These are phyloP conservation scores for Tauraco hartlaubi DNA, from an alignment of 2,797 vertebrate genomes.

Conservation along the genomic window DNA sequence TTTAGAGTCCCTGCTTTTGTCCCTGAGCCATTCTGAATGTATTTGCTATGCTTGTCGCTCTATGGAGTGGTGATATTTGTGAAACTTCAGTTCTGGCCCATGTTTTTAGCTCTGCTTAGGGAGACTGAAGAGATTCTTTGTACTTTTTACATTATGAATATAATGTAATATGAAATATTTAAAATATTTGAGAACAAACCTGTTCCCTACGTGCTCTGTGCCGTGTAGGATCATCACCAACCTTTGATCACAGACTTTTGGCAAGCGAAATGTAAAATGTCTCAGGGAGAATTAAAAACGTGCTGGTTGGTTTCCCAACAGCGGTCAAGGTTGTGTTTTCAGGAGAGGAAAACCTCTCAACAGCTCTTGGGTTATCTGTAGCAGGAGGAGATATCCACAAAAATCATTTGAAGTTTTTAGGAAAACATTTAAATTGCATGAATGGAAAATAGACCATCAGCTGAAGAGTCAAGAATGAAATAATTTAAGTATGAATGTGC, in stretches of 20 bases:
- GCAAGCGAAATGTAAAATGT: fast-evolving
- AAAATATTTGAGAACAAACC: background rate
- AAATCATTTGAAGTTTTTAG: background rate
- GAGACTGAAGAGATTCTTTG: background rate
- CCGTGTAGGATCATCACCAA: background rate
- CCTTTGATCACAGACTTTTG: background rate
- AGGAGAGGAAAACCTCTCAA: background rate
- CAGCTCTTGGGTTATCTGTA: background rate
- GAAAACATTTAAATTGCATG: background rate
- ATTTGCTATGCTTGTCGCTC: background rate
- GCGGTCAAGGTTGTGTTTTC: background rate
- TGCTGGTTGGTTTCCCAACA: background rate
- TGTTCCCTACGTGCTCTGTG: background rate
- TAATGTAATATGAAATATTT: background rate
- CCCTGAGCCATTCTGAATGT: background rate
- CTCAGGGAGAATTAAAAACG: background rate
- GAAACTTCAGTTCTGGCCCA: background rate
- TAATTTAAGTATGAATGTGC: background rate
- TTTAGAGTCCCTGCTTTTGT: background rate
- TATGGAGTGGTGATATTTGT: background rate
- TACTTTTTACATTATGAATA: background rate
- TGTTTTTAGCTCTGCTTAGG: background rate
- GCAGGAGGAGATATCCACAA: background rate
- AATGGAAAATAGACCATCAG: background rate
- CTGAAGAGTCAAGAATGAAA: background rate